A percentile compares a stretch with the other conserved stretches of the same genome.
phyloP scores from a whole-genome alignment of 2,888 invertebrate genomes.

The Euplexia lucipara region DNA sequence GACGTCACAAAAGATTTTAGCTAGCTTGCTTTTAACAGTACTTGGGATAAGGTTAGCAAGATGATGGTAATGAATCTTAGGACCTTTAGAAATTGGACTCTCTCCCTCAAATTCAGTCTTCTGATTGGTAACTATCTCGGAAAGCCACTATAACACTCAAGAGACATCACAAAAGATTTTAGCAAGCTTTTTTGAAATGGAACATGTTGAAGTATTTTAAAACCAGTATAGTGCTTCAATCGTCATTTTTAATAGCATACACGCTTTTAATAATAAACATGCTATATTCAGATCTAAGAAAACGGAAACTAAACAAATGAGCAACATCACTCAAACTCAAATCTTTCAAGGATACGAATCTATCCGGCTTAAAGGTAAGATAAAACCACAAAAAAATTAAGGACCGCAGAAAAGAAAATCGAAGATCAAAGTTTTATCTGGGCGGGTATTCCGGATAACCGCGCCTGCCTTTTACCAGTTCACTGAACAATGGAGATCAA shows the following conservation, averaged over 20 bases:
- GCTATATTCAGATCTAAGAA: conserved; percentile 21
- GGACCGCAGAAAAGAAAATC: conserved; percentile 30
- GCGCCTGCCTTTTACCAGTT: conserved; percentile 32
- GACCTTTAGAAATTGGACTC: neutral
- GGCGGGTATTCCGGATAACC: conserved; percentile 32
- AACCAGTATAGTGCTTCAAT: conserved; percentile 26
- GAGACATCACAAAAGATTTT: no score
- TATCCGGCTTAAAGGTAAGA: conserved; percentile 4
- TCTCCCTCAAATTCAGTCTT: neutral
- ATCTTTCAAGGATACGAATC: conserved; percentile 5
- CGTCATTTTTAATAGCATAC: conserved; percentile 16
- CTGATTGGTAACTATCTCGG: neutral
- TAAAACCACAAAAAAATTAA: conserved; percentile 5
- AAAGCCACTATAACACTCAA: neutral
- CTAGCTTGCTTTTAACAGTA: no score
- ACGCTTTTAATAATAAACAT: conserved; percentile 29
- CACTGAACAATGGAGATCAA: conserved; percentile 45
- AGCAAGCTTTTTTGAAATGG: neutral
- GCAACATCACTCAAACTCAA: conserved; percentile 4
- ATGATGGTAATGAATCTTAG: no score
- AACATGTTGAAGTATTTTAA: neutral
- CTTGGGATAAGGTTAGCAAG: no score
- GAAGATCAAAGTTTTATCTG: conserved; percentile 39
- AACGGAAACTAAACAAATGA: conserved; percentile 21
- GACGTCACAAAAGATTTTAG: no score